Percentiles rank a stretch among this genome's conserved stretches.
Conservation (phyloP, 2,888 invertebrate species). For the Anoplius nigerrimus region DNA sequence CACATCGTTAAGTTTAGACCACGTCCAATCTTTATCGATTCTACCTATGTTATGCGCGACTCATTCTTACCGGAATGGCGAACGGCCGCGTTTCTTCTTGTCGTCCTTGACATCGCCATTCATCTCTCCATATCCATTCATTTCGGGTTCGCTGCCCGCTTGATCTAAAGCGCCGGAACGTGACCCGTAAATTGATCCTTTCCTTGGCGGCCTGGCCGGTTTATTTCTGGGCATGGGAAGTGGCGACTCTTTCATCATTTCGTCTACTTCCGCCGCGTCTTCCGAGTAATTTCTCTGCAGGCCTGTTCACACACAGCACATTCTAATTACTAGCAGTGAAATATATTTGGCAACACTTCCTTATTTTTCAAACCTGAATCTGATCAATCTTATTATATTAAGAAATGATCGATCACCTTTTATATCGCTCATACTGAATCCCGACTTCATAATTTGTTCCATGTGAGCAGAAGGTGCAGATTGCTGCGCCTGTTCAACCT, state of each 20-base stretch:
- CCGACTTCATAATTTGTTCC: constrained; percentile 93
- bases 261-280: constrained; percentile 85
- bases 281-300: constrained; percentile 90
- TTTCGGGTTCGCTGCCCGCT: constrained; percentile 86
- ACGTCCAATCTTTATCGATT: neutral
- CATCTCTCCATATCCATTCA: constrained; percentile 82
- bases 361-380: neutral
- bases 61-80: constrained; percentile 87
- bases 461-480: constrained; percentile 85
- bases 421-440: constrained; percentile 94
- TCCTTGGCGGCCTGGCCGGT: constrained; percentile 85
- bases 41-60: neutral
- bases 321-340: neutral
- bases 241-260: constrained; percentile 78
- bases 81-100: constrained; percentile 89
- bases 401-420: constrained; percentile 79
- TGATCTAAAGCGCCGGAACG: constrained; percentile 78
- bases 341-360: constrained; percentile 4
- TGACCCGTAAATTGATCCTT: constrained; percentile 79
- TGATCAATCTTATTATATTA: too few species aligned
- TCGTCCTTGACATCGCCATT: constrained; percentile 81
- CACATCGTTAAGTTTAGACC: constrained; percentile 21
- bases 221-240: constrained; percentile 70
- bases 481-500: constrained; percentile 76
- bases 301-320: constrained; percentile 76